phyloP scores from a whole-genome alignment of 1,140 invertebrate genomes.

The Micrasema minimum region DNA sequence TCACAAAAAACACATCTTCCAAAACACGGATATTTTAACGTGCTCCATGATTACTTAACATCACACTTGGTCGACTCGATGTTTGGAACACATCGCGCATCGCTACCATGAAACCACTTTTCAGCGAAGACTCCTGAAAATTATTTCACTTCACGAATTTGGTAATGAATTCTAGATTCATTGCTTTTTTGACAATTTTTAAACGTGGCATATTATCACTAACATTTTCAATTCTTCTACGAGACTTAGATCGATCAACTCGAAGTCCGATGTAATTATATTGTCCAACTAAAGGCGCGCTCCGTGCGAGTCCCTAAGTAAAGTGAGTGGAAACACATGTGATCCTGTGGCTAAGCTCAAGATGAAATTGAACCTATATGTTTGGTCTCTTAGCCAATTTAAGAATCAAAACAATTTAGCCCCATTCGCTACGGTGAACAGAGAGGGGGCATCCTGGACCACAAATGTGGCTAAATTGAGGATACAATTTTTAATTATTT shows the following conservation, averaged over 20 bases:
- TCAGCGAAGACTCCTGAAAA: conserved; percentile 6
- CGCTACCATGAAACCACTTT: conserved; percentile 13
- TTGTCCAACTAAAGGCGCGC: conserved; percentile 20
- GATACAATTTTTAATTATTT: conserved; percentile 30
- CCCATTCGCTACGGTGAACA: conserved; percentile 46
- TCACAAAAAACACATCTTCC: conserved; percentile 25
- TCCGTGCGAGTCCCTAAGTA: conserved; percentile 23
- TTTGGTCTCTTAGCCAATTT: conserved; percentile 53
- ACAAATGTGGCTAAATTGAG: conserved; percentile 44
- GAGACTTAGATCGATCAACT: background rate
- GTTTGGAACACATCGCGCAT: conserved; percentile 31
- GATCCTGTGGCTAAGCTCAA: conserved; percentile 50
- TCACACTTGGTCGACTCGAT: background rate
- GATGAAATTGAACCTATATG: conserved; percentile 54
- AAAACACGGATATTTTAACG: background rate
- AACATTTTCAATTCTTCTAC: conserved; percentile 4
- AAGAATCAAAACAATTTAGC: conserved; percentile 55
- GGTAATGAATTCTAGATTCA: background rate
- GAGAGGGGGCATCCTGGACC: conserved; percentile 37
- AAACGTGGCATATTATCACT: conserved; percentile 33
- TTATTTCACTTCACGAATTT: conserved; percentile 11
- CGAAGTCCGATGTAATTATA: conserved; percentile 7
- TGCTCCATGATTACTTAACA: conserved; percentile 29
- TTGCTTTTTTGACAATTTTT: conserved; percentile 7
- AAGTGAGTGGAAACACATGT: conserved; percentile 47